phyloP scores from a whole-genome alignment of 2,888 invertebrate species.

The Dione juno region DNA sequence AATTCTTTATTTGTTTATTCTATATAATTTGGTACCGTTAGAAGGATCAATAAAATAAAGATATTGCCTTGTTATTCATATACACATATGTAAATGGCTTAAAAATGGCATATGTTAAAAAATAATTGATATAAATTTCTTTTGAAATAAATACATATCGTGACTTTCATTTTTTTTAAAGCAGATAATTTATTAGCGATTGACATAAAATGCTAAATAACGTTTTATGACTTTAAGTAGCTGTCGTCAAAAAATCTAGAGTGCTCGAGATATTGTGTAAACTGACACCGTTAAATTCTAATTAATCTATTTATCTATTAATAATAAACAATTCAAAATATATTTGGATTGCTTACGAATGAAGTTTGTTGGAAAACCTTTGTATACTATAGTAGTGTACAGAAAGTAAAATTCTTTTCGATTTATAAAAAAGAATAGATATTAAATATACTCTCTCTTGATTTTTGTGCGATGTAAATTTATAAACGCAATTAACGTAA shows the following conservation, averaged over 20 bases:
- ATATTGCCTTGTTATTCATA: not conserved
- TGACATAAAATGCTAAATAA: constrained; percentile 11
- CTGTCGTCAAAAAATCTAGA: not conserved
- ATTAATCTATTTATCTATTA: too few species aligned
- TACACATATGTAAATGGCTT: not conserved
- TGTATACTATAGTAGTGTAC: too few species aligned
- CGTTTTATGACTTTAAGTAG: constrained; percentile 11
- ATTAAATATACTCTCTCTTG: too few species aligned
- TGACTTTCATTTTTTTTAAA: constrained; percentile 16
- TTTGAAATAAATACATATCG: not conserved
- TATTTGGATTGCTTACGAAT: too few species aligned
- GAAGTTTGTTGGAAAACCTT: too few species aligned
- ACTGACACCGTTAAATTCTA: not conserved
- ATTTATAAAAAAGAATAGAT: too few species aligned
- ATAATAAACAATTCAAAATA: too few species aligned
- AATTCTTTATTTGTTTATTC: not conserved
- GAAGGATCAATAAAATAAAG: not conserved
- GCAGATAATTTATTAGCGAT: constrained; percentile 9
- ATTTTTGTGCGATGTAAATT: too few species aligned
- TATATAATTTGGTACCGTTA: not conserved
- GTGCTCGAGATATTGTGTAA: not conserved
- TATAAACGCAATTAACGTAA: not conserved
- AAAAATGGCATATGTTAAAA: not conserved
- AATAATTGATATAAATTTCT: constrained; percentile 7
- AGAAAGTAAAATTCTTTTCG: too few species aligned